A percentile compares a stretch with the other conserved stretches of the same genome.
These are phyloP conservation scores for Lemur catta DNA, from an alignment of 2,797 vertebrate genomes.

Conservation along the genomic window DNA sequence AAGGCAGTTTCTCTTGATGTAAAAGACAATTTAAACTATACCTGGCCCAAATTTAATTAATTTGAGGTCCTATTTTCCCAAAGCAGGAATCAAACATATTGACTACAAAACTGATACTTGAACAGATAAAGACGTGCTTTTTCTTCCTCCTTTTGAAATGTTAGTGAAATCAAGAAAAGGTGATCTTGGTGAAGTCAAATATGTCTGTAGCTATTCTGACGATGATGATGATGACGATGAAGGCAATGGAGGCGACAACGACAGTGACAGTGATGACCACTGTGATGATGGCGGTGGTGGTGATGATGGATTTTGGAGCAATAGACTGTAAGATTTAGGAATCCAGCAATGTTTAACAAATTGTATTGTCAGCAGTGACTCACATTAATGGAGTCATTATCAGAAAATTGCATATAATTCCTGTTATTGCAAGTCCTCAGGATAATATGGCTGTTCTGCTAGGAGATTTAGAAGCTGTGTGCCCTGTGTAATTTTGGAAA, in stretches of 20 bases:
- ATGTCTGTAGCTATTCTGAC: neutral
- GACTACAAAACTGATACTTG: slow-evolving; percentile 19
- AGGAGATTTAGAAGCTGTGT: slow-evolving; percentile 62
- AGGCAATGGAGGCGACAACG: neutral
- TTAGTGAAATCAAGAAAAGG: neutral
- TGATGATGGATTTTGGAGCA: slow-evolving; percentile 41
- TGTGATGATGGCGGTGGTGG: neutral
- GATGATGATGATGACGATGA: neutral
- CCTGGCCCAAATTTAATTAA: slow-evolving; percentile 65
- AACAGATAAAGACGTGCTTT: neutral
- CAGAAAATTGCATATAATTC: slow-evolving; percentile 78
- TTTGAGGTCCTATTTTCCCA: slow-evolving; percentile 31
- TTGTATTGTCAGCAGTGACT: slow-evolving; percentile 77
- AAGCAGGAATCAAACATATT: slow-evolving; percentile 59
- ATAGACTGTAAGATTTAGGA: slow-evolving; percentile 31
- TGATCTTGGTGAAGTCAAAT: neutral
- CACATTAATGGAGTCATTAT: slow-evolving; percentile 78
- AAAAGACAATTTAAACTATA: slow-evolving; percentile 59
- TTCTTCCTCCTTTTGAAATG: neutral
- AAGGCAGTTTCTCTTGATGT: slow-evolving; percentile 17
- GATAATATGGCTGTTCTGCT: slow-evolving; percentile 73
- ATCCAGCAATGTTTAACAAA: slow-evolving; percentile 72
- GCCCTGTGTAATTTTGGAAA: slow-evolving; percentile 73
- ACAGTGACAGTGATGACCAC: neutral
- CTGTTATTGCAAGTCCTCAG: slow-evolving; percentile 73